Evolutionary conservation across 2,113 vertebrate species (phyloP), one percentile per base, ranked within the genome.

Genomic region (Anoplopoma fimbria): DNA sequence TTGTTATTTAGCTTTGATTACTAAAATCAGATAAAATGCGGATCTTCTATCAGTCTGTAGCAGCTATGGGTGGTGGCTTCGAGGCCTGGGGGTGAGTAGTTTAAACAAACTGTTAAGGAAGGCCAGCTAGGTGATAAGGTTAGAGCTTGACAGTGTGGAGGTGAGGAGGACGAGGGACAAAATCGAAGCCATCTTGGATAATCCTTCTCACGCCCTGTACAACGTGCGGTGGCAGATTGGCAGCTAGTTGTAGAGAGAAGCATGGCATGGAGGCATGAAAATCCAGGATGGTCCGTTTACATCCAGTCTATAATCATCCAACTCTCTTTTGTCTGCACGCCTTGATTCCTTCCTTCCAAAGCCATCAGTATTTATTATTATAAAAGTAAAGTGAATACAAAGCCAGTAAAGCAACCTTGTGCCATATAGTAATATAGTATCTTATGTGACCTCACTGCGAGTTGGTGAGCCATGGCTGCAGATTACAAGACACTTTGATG

Each of bases 401-500:
- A 27, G 65, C 42, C 29, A 42, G 42, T 49, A 0, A n/a, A 42
- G 69, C 65, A 23, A 75, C 53, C 15, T 6, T 23, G 72, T 40
- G 53, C 17, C 29, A 29, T 25, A 73, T 21, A 9, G 60, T 49
- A 17, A 62, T 61, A 33, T 12, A 36, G 38, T 15, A 45, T 75
- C 40, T 49, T 63, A 58, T 9, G 42, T 19, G 74, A 62, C 21
- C n/a, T 57, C 2, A 2, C 29, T 29, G 15, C 14, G 51, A 62
- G 9, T n/a, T 10, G 9, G 21, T 42, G 25, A 76, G 67, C 36
- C 57, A 40, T 12, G 21, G 72, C 40, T 71, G 49, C 36, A 34
- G 19, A 68, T 65, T 25, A n/a, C 17, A 45, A 49, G 36, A 72
- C 70, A 76, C 19, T 53, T 34, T 65, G 62, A 87, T 27, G 57